Evolutionary conservation across 2,797 vertebrate species (phyloP).

Genomic region (Gallinago stenura): DNA sequence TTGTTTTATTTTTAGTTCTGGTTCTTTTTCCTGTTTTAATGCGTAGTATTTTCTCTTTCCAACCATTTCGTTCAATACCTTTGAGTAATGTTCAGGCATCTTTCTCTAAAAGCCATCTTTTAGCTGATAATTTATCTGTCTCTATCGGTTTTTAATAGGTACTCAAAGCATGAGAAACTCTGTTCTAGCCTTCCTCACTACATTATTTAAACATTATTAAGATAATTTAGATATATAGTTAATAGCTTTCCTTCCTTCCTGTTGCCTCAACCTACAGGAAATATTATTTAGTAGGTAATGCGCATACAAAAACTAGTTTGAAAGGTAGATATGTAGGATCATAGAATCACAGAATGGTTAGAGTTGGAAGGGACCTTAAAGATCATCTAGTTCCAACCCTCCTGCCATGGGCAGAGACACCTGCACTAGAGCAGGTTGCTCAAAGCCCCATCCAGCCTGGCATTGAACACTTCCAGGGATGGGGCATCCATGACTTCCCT

Average conservation of each 20-base stretch:
- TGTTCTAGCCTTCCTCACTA: not conserved
- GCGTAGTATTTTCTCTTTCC: not conserved
- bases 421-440: no score
- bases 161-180: not conserved
- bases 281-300: conserved; percentile 13
- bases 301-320: not conserved
- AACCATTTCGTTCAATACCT: not conserved
- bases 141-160: conserved; percentile 5
- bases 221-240: not conserved
- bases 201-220: conserved; percentile 5
- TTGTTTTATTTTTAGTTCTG: not conserved
- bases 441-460: no score
- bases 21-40: not conserved
- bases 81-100: not conserved
- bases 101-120: conserved; percentile 26
- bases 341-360: no score
- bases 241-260: not conserved
- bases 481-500: no score
- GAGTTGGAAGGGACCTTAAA: no score
- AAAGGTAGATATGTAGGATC: not conserved
- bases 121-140: not conserved
- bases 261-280: conserved; percentile 17
- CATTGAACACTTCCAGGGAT: no score
- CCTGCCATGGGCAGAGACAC: no score
- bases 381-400: no score